A percentile compares a stretch with the other conserved stretches of the same genome.
These are phyloP conservation scores for Malthinus flaveolus DNA, from an alignment of 2,888 invertebrate species.

Conservation along the genomic window DNA sequence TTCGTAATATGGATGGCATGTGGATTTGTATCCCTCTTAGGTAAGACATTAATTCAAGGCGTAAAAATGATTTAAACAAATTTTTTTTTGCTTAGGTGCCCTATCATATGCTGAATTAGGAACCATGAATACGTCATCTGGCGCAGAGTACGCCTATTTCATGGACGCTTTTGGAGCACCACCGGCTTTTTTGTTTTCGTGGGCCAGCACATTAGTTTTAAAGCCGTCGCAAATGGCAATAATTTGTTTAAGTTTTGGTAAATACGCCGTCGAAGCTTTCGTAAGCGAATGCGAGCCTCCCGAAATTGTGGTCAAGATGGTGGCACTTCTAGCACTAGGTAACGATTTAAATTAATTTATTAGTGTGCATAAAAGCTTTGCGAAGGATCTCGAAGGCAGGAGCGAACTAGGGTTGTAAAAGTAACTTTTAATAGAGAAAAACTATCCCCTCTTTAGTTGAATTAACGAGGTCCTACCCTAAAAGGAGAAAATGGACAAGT, in stretches of 20 bases:
- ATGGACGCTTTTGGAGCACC: slow-evolving; percentile 93
- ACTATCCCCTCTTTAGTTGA: too few relatives aligned
- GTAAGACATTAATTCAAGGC: slow-evolving; percentile 59
- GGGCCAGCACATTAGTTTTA: slow-evolving; percentile 90
- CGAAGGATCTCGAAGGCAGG: too few relatives aligned
- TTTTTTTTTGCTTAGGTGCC: slow-evolving; percentile 68
- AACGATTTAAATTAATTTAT: slow-evolving; percentile 37
- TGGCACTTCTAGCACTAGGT: slow-evolving; percentile 87
- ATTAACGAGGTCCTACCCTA: too few relatives aligned
- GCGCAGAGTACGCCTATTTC: slow-evolving; percentile 94
- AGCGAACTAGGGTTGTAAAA: too few relatives aligned
- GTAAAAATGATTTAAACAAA: not conserved
- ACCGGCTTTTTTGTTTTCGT: slow-evolving; percentile 90
- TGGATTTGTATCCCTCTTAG: slow-evolving; percentile 86
- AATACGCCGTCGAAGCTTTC: slow-evolving; percentile 91
- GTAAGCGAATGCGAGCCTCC: slow-evolving; percentile 86
- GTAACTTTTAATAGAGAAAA: too few relatives aligned
- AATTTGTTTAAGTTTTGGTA: slow-evolving; percentile 90
- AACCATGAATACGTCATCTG: slow-evolving; percentile 93
- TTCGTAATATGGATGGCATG: slow-evolving; percentile 94
- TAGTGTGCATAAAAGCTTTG: too few relatives aligned
- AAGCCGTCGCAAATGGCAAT: slow-evolving; percentile 95
- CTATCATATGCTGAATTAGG: slow-evolving; percentile 93
- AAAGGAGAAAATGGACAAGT: too few relatives aligned
- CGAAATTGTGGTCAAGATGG: slow-evolving; percentile 80